These are phyloP conservation scores for Melanotus villosus DNA, from an alignment of 2,888 invertebrate species.

Conservation along the genomic window DNA sequence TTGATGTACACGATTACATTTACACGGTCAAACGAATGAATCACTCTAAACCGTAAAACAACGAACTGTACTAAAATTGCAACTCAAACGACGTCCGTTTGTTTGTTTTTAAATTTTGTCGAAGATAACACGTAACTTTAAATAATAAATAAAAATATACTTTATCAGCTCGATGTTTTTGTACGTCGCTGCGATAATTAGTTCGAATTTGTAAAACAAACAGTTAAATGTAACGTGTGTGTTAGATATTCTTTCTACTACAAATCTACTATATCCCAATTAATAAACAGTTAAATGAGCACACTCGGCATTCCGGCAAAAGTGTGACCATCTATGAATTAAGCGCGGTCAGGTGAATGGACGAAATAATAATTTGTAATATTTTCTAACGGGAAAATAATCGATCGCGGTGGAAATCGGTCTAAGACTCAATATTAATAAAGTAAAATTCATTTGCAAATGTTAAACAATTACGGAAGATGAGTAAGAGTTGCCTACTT, in stretches of 20 bases:
- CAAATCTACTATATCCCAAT: slow-evolving; percentile 25
- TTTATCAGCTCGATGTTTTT: no score
- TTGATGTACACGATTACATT: not conserved
- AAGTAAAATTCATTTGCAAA: not conserved
- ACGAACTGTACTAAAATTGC: no score
- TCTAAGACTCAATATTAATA: not conserved
- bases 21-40: not conserved
- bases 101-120: no score
- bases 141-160: no score
- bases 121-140: no score
- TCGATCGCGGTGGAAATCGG: slow-evolving; percentile 13
- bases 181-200: no score
- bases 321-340: slow-evolving; percentile 21
- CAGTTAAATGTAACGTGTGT: not conserved
- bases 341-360: slow-evolving; percentile 36
- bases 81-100: no score
- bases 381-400: slow-evolving; percentile 22
- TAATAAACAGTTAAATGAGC: slow-evolving; percentile 39
- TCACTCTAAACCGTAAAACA: not conserved
- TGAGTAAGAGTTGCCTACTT: slow-evolving; percentile 36
- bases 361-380: slow-evolving; percentile 23
- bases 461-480: slow-evolving; percentile 20
- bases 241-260: not conserved
- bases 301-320: slow-evolving; percentile 30
- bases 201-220: no score